phyloP scores from a whole-genome alignment of 2,797 vertebrate species.

The Gambusia yucatana region DNA sequence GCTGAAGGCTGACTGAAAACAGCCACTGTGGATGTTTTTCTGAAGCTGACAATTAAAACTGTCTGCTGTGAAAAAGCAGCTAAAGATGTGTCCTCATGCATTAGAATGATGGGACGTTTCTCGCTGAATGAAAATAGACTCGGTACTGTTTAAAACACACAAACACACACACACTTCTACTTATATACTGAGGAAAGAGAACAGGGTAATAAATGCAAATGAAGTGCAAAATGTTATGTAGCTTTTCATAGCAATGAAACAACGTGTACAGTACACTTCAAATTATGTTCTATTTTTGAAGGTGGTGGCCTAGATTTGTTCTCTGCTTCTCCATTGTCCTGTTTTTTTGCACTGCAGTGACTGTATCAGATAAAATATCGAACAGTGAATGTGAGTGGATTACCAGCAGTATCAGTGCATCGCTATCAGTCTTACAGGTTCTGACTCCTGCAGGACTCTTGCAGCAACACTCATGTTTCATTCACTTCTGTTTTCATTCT shows the following conservation, averaged over 20 bases:
- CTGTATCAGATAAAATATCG: background rate
- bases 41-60: background rate
- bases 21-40: constrained; percentile 1
- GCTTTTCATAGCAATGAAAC: background rate
- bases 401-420: background rate
- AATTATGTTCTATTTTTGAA: constrained; percentile 4
- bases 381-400: background rate
- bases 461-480: background rate
- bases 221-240: background rate
- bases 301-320: background rate
- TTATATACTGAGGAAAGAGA: background rate
- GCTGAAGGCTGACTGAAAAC: background rate
- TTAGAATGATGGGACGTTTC: background rate
- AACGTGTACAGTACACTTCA: background rate
- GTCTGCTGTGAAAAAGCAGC: background rate
- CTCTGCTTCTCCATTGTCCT: background rate
- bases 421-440: background rate
- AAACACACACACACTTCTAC: background rate
- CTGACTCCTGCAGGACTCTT: background rate
- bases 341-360: background rate
- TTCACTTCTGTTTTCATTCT: background rate
- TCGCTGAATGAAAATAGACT: constrained; percentile 1
- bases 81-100: background rate
- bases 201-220: background rate
- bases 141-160: background rate